Evolutionary conservation across 2,888 invertebrate genomes (phyloP).

Genomic region (Timema podura): DNA sequence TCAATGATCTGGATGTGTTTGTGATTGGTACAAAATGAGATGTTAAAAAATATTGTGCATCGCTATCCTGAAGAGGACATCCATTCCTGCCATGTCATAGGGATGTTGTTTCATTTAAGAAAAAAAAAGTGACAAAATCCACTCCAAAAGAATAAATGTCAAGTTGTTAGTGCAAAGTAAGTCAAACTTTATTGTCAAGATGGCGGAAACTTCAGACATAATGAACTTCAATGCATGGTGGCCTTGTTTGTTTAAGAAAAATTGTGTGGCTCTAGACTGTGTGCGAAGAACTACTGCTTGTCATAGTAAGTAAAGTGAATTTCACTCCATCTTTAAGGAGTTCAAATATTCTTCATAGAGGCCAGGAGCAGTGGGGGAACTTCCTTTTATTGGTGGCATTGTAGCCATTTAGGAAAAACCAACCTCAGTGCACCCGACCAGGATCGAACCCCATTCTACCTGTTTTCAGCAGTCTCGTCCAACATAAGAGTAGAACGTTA

Average conservation of each 20-base stretch:
- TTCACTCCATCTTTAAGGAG: not conserved
- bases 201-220: not conserved
- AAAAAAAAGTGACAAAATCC: not conserved
- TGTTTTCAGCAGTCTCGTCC: too few relatives aligned
- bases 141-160: not conserved
- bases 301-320: not conserved
- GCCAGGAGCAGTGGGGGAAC: not conserved
- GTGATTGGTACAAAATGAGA: conserved; percentile 2
- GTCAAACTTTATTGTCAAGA: not conserved
- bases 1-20: conserved; percentile 7
- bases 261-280: conserved; percentile 6
- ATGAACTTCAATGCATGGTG: not conserved
- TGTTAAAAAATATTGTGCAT: conserved; percentile 2
- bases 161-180: conserved; percentile 4
- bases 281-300: not conserved
- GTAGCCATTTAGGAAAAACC: not conserved
- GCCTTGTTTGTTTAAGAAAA: conserved; percentile 3
- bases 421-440: too few relatives aligned
- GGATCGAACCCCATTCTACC: too few relatives aligned
- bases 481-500: too few relatives aligned
- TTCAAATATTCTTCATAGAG: conserved; percentile 1
- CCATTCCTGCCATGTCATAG: not conserved
- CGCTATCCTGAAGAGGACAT: conserved; percentile 6
- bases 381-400: not conserved
- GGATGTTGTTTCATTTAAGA: not conserved